Percentiles rank a stretch among this genome's conserved stretches.
phyloP scores from a whole-genome alignment of 1,140 invertebrate species.

The Brachionus plicatilis region DNA sequence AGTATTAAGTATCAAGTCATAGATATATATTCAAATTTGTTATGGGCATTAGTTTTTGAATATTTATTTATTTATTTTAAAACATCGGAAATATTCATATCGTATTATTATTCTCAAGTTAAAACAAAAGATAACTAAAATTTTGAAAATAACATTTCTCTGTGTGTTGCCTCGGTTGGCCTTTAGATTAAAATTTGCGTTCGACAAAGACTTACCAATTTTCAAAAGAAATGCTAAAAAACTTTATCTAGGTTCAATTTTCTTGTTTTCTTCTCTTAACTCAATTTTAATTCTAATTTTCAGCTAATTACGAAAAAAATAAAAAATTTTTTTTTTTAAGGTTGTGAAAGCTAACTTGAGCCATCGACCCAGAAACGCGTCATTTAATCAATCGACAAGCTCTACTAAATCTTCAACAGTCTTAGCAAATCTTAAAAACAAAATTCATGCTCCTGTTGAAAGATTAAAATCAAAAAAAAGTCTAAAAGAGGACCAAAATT shows the following conservation, averaged over 20 bases:
- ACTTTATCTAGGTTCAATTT: background rate
- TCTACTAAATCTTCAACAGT: background rate
- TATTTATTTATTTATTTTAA: background rate
- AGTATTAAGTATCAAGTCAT: background rate
- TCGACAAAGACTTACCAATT: background rate
- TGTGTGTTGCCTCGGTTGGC: background rate
- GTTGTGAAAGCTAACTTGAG: slow-evolving; percentile 25
- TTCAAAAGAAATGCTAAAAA: background rate
- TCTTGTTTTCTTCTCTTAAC: background rate
- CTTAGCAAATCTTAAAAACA: background rate
- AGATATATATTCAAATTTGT: background rate
- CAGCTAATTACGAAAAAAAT: background rate
- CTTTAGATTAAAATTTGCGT: background rate
- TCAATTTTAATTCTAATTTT: background rate
- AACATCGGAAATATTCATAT: background rate
- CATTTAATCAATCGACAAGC: background rate
- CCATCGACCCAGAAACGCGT: background rate
- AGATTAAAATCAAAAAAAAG: background rate
- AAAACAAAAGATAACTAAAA: background rate
- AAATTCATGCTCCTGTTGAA: background rate
- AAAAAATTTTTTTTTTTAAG: background rate
- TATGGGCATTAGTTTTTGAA: background rate
- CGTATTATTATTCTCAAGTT: background rate
- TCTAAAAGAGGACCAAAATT: background rate
- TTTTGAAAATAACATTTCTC: background rate